Conservation (phyloP, 1,140 invertebrate species). For the Zaprionus ghesquierei region DNA sequence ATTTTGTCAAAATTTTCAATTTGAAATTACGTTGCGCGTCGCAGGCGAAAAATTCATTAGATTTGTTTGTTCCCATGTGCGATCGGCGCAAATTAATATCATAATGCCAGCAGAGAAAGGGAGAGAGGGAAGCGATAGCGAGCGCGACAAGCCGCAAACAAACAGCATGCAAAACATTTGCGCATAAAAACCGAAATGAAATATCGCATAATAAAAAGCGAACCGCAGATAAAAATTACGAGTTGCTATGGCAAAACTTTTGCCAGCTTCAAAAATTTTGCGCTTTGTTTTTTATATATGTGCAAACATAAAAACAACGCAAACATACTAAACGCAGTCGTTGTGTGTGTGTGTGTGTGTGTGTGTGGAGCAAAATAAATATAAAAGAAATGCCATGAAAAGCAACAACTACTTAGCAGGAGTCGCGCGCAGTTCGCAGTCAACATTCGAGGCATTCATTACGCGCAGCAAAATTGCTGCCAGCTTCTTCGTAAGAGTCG, state of each 20-base stretch:
- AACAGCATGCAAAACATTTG: background rate
- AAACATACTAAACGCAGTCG: conserved; percentile 46
- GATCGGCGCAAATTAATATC: background rate
- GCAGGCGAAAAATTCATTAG: conserved; percentile 42
- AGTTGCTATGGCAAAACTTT: conserved; percentile 43
- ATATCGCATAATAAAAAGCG: conserved; percentile 19
- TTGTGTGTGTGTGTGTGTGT: conserved; percentile 42
- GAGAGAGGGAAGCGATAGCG: background rate
- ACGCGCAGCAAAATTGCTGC: conserved; percentile 26
- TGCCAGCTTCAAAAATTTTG: conserved; percentile 28
- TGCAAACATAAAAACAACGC: conserved; percentile 48
- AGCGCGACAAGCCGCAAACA: background rate
- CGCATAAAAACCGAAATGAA: conserved; percentile 15
- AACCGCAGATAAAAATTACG: conserved; percentile 61
- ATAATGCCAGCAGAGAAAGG: background rate
- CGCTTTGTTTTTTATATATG: conserved; percentile 45
- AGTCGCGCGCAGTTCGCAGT: background rate
- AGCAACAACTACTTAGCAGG: conserved; percentile 24
- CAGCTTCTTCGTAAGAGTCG: too few relatives aligned
- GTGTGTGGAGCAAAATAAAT: conserved; percentile 49
- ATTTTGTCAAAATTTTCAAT: conserved; percentile 58
- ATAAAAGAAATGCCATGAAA: conserved; percentile 51
- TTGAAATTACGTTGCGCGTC: conserved; percentile 56
- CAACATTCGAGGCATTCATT: conserved; percentile 50
- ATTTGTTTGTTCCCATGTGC: background rate